Conservation (phyloP, 2,797 vertebrate genomes). For the Melanotaenia parkinsoni region DNA sequence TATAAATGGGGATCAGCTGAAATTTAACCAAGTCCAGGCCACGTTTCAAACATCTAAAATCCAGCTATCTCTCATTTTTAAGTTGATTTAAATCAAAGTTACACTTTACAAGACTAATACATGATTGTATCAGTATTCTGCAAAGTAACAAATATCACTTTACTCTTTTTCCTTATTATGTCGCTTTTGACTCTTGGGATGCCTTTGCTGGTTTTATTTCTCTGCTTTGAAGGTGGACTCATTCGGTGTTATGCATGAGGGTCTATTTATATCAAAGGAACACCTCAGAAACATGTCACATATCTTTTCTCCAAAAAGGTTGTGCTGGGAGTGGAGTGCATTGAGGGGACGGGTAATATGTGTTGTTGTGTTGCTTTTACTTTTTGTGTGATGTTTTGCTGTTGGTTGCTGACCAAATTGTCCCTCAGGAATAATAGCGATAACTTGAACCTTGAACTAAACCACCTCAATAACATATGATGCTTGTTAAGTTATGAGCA, state of each 20-base stretch:
- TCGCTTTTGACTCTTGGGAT: slow-evolving; percentile 71
- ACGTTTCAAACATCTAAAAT: too few relatives aligned
- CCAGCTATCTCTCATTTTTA: not conserved
- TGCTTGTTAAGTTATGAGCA: not conserved
- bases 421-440: not conserved
- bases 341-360: slow-evolving; percentile 6
- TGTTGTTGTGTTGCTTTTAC: not conserved
- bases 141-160: slow-evolving; percentile 18
- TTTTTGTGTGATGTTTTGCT: not conserved
- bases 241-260: slow-evolving; percentile 66
- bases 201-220: slow-evolving; percentile 66
- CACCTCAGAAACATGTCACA: slow-evolving; percentile 68
- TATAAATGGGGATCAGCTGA: not conserved
- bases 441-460: not conserved
- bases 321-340: slow-evolving; percentile 11
- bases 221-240: slow-evolving; percentile 64
- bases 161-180: slow-evolving; percentile 73
- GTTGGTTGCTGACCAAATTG: not conserved
- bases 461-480: not conserved
- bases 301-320: slow-evolving; percentile 41
- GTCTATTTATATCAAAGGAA: slow-evolving; percentile 74
- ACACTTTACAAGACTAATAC: not conserved
- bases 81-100: not conserved
- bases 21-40: not conserved
- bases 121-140: not conserved